Evolutionary conservation across 1,140 invertebrate genomes (phyloP).

Genomic region (Magallana angulata): DNA sequence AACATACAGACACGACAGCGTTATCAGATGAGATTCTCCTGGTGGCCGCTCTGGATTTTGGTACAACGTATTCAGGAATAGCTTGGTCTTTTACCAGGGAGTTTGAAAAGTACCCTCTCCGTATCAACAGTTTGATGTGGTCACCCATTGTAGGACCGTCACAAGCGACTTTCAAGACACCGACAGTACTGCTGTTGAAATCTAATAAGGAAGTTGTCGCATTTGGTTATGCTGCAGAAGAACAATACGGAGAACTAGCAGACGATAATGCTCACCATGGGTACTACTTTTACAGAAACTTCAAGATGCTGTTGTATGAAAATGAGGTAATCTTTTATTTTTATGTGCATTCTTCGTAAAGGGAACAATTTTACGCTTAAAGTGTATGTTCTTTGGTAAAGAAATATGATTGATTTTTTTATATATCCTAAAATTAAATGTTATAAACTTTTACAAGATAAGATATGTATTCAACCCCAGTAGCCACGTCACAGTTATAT

Average conservation of each 20-base stretch:
- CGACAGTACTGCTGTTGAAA: conserved; percentile 42
- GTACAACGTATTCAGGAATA: conserved; percentile 50
- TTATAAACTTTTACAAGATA: too few relatives aligned
- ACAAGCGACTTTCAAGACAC: not conserved
- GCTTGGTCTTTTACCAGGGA: conserved; percentile 41
- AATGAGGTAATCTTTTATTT: not conserved
- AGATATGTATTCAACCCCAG: too few relatives aligned
- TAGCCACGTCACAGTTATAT: too few relatives aligned
- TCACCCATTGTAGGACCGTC: not conserved
- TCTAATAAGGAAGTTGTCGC: conserved; percentile 29
- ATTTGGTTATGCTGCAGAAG: conserved; percentile 49
- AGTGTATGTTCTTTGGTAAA: too few relatives aligned
- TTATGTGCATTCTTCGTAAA: too few relatives aligned
- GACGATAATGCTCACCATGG: not conserved
- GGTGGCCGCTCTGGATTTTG: conserved; percentile 53
- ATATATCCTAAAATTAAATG: too few relatives aligned
- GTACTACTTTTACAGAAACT: conserved; percentile 36
- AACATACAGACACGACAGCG: too few relatives aligned
- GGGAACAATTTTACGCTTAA: too few relatives aligned
- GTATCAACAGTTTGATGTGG: not conserved
- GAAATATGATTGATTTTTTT: too few relatives aligned
- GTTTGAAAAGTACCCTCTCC: conserved; percentile 19
- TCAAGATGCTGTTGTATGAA: conserved; percentile 50
- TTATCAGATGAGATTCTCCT: not conserved
- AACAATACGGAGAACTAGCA: conserved; percentile 14